Percentiles rank a stretch among this genome's conserved stretches.
Conservation (phyloP, 2,888 invertebrate genomes). For the Xestia c-nigrum region DNA sequence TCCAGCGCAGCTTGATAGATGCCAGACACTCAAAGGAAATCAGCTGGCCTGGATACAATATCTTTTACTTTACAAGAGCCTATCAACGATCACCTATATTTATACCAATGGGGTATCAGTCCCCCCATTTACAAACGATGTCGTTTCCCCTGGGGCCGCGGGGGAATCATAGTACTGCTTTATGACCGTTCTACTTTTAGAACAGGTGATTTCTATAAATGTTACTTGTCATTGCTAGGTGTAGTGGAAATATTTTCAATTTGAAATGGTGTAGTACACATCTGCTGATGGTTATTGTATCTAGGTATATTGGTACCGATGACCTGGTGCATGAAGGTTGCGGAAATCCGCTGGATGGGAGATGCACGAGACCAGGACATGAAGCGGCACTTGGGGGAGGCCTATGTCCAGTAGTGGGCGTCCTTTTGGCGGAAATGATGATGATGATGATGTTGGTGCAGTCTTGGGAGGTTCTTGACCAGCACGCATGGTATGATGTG, state of each 20-base stretch:
- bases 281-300: not conserved
- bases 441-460: too few species aligned
- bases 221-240: not conserved
- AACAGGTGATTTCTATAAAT: not conserved
- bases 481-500: not conserved
- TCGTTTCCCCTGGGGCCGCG: conserved; percentile 4
- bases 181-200: conserved; percentile 9
- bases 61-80: not conserved
- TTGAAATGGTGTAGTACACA: not conserved
- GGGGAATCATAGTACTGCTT: not conserved
- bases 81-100: conserved; percentile 7
- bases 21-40: conserved; percentile 23
- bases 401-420: too few species aligned
- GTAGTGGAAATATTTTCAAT: not conserved
- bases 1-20: not conserved
- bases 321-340: too few species aligned
- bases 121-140: conserved; percentile 10
- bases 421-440: too few species aligned
- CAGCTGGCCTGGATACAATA: conserved; percentile 7
- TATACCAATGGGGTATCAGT: conserved; percentile 5
- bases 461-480: not conserved
- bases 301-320: not conserved
- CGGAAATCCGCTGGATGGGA: too few species aligned
- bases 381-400: too few species aligned
- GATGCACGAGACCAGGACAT: too few species aligned